A percentile compares a stretch with the other conserved stretches of the same genome.
phyloP scores from a whole-genome alignment of 2,888 invertebrate species.

The Ditylenchus weischeri region DNA sequence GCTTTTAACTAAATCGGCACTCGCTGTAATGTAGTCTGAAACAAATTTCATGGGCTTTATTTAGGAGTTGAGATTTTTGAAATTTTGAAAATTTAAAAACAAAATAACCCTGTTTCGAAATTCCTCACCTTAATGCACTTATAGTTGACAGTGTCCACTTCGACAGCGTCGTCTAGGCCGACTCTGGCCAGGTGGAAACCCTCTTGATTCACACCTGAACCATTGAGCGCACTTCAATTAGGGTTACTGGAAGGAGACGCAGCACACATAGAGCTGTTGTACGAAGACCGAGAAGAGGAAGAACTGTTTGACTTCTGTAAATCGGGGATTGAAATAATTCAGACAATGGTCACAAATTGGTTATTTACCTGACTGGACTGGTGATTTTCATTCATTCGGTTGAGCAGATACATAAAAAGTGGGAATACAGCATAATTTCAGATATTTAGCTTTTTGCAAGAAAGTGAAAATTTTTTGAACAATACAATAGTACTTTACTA shows the following conservation, averaged over 20 bases:
- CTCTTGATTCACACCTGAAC: neutral
- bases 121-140: conserved; percentile 81
- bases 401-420: neutral
- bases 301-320: conserved; percentile 38
- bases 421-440: too few relatives aligned
- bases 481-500: neutral
- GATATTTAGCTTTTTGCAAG: too few relatives aligned
- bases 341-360: neutral
- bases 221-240: neutral
- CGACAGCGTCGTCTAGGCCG: conserved; percentile 78
- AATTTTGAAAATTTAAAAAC: too few relatives aligned
- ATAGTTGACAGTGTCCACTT: conserved; percentile 72
- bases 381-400: neutral
- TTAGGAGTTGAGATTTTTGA: too few relatives aligned
- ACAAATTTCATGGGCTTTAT: too few relatives aligned
- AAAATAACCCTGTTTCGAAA: neutral
- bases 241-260: conserved; percentile 12
- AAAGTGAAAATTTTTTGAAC: neutral
- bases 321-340: neutral
- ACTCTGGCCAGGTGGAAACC: conserved; percentile 68
- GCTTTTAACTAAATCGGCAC: too few relatives aligned
- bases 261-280: conserved; percentile 30
- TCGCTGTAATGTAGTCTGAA: too few relatives aligned
- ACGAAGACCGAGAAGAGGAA: conserved; percentile 35
- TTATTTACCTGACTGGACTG: neutral